phyloP scores from a whole-genome alignment of 2,888 invertebrate species.

The Leucophenga maculata region DNA sequence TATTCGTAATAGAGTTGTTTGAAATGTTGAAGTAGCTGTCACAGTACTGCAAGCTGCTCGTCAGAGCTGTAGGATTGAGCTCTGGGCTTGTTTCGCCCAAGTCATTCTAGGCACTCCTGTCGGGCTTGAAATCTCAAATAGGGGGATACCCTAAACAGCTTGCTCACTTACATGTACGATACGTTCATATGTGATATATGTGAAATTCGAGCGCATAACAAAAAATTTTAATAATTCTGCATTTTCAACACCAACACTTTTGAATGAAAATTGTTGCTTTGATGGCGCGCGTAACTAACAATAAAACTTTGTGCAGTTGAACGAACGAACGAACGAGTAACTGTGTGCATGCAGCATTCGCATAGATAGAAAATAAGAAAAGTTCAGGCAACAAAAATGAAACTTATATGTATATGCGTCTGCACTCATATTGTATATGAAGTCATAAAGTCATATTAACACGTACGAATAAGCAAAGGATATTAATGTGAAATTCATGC shows the following conservation, averaged over 20 bases:
- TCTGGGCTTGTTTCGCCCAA: background rate
- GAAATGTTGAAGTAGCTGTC: slow-evolving; percentile 58
- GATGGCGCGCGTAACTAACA: slow-evolving; percentile 60
- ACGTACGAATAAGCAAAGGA: slow-evolving; percentile 71
- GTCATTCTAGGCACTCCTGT: background rate
- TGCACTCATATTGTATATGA: slow-evolving; percentile 51
- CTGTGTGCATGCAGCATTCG: background rate
- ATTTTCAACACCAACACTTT: slow-evolving; percentile 60
- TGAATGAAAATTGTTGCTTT: slow-evolving; percentile 65
- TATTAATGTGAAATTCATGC: slow-evolving; percentile 59
- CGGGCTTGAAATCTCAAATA: no score
- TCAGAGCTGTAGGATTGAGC: background rate
- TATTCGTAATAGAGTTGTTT: slow-evolving; percentile 68
- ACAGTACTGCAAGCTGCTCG: background rate
- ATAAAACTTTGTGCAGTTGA: slow-evolving; percentile 54
- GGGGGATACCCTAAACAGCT: no score
- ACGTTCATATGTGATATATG: background rate
- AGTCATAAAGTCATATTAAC: slow-evolving; percentile 72
- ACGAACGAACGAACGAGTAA: background rate
- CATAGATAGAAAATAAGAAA: slow-evolving; percentile 18
- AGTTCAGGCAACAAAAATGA: slow-evolving; percentile 41
- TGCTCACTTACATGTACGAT: background rate
- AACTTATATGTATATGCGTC: slow-evolving; percentile 31
- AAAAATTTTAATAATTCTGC: slow-evolving; percentile 61
- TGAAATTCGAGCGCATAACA: slow-evolving; percentile 29